Conservation (phyloP, 2,113 vertebrate species). For the Malurus alboscapulatus region DNA sequence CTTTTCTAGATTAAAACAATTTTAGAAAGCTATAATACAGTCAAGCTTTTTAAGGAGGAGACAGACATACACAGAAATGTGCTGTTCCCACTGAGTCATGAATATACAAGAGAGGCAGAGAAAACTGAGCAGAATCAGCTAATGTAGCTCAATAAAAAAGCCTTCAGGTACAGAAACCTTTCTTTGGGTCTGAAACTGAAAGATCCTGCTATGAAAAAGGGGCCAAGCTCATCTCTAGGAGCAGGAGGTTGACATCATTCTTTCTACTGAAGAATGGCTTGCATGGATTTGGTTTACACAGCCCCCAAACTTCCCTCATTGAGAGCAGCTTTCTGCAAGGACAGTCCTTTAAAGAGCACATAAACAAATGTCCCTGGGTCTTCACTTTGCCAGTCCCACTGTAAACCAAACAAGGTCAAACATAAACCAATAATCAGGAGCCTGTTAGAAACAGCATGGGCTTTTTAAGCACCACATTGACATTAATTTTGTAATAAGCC, state of each 20-base stretch:
- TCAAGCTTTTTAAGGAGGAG: neutral
- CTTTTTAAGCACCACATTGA: neutral
- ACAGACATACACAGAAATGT: neutral
- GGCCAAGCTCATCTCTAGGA: neutral
- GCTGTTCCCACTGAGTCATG: neutral
- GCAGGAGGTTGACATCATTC: neutral
- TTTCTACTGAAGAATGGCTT: neutral
- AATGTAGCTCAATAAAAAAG: fast-evolving
- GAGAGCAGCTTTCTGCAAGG: neutral
- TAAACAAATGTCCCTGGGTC: neutral
- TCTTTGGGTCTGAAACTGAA: neutral
- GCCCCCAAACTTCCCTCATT: fast-evolving
- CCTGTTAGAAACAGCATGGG: neutral
- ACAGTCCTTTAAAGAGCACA: neutral
- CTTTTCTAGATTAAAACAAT: neutral
- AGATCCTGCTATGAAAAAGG: neutral
- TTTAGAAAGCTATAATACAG: neutral
- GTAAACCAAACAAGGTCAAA: neutral
- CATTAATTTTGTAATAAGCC: neutral
- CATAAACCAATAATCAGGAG: neutral
- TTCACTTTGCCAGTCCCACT: neutral
- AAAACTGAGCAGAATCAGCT: neutral
- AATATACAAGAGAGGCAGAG: neutral
- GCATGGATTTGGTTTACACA: fast-evolving
- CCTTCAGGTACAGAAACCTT: neutral